Evolutionary conservation across 2,113 vertebrate species (phyloP), one percentile per base, ranked within the genome.

Genomic region (Antennarius striatus): DNA sequence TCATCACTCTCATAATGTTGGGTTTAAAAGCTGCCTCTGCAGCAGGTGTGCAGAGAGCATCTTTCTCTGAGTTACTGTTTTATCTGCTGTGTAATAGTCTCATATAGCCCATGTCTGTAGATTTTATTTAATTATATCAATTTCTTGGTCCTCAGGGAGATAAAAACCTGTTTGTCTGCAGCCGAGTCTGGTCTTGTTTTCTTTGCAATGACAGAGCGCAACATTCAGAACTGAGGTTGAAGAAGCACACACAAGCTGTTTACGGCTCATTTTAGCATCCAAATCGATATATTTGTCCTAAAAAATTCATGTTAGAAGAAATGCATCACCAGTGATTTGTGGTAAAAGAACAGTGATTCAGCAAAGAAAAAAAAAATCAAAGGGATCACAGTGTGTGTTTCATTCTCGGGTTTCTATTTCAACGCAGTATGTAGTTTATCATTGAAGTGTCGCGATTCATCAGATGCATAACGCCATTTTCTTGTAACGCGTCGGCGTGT

Each of bases 251-350:
- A 17, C 13, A 40, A 51, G 2, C 15, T 39, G 7, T 54, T 54
- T 5, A 4, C 9, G 42, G 54, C 62, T 75, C 71, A 71, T 68
- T 81, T 65, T 74, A 46, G 36, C 68, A 72, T 61, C 40, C 11
- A 50, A 74, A 78, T 82, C 77, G 71, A 83, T 88, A 47, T n/a
- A 63, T 75, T 63, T 46, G 6, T 14, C 43, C 79, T 85, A 46
- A 83, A 85, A 85, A 75, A 86, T 88, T 84, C 66, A 89, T 50
- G 10, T 22, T 14, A 15, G 55, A 46, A 48, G 59, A 60, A 57
- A 68, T 45, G 30, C 40, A 68, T 61, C 62, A 43, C 43, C 10
- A 13, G 10, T 56, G 45, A 30, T 74, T 47, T 68, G 51, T 59
- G 57, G 49, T 60, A 50, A 62, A 70, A 71, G 56, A 51, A 55